Conservation (phyloP, 2,113 vertebrate genomes). For the Gopherus evgoodei region DNA sequence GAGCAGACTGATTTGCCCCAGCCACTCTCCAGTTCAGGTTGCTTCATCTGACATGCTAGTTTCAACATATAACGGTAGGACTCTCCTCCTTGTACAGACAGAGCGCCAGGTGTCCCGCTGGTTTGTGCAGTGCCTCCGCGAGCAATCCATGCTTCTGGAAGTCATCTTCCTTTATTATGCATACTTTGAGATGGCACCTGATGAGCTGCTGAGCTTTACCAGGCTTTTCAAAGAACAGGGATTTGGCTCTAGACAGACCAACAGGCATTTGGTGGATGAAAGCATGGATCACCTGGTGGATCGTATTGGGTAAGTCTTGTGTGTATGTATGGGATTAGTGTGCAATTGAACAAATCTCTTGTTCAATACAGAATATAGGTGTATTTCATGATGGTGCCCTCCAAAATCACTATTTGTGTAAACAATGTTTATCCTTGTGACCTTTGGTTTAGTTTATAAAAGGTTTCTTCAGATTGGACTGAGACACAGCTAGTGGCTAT, state of each 20-base stretch:
- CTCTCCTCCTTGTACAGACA: conserved; percentile 78
- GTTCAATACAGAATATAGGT: not conserved
- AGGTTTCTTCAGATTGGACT: not conserved
- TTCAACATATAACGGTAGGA: rapidly evolving
- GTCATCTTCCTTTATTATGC: conserved; percentile 97
- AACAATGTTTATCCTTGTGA: not conserved
- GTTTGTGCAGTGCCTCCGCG: conserved; percentile 95
- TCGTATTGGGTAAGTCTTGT: conserved; percentile 88
- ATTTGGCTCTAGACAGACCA: conserved; percentile 94
- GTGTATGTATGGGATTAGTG: not conserved
- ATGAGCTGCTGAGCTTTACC: conserved; percentile 88
- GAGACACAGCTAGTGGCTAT: not conserved
- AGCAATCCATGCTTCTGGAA: conserved; percentile 95
- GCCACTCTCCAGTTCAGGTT: not conserved
- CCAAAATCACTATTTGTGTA: not conserved
- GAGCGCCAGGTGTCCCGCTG: conserved; percentile 95
- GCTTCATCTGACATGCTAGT: not conserved
- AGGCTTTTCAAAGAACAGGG: conserved; percentile 96
- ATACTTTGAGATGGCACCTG: conserved; percentile 94
- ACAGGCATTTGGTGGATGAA: conserved; percentile 93
- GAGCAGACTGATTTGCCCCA: not conserved
- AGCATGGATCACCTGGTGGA: conserved; percentile 94
- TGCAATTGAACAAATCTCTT: not conserved
- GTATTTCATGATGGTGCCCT: not conserved
- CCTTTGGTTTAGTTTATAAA: not conserved